A percentile compares a stretch with the other conserved stretches of the same genome.
phyloP scores from a whole-genome alignment of 2,888 invertebrate genomes.

The Stenotaenia linearis region DNA sequence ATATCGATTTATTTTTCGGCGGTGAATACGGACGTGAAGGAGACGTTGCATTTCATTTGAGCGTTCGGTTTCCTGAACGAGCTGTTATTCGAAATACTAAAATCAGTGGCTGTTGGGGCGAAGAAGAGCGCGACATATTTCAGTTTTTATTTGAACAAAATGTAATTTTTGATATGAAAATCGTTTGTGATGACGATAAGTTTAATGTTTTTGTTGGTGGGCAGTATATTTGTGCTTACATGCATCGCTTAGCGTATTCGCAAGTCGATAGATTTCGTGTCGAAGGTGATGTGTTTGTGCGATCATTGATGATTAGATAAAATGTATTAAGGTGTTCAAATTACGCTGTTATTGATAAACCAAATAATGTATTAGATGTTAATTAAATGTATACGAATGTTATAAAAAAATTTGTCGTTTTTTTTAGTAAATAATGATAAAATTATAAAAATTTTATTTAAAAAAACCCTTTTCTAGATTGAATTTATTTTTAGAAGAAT shows the following conservation, averaged over 20 bases:
- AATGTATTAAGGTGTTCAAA: too few relatives aligned
- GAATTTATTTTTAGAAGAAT: too few relatives aligned
- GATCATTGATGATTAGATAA: background rate
- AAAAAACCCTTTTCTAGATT: background rate
- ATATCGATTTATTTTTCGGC: slow-evolving; percentile 28
- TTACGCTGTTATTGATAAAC: too few relatives aligned
- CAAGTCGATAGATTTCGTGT: slow-evolving; percentile 58
- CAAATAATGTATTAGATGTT: too few relatives aligned
- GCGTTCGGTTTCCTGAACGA: slow-evolving; percentile 63
- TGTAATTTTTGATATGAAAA: slow-evolving; percentile 53
- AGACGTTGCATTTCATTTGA: slow-evolving; percentile 64
- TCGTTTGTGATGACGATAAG: slow-evolving; percentile 54
- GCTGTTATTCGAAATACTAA: slow-evolving; percentile 66
- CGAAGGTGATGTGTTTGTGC: background rate
- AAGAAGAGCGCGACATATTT: slow-evolving; percentile 53
- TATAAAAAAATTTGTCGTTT: too few relatives aligned
- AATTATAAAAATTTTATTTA: too few relatives aligned
- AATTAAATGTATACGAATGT: too few relatives aligned
- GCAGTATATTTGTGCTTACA: slow-evolving; percentile 61
- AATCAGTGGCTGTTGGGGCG: slow-evolving; percentile 56
- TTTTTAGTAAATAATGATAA: too few relatives aligned
- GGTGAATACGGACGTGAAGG: background rate
- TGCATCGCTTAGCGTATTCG: slow-evolving; percentile 56
- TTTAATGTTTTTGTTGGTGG: slow-evolving; percentile 62
- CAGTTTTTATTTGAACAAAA: slow-evolving; percentile 57